phyloP scores from a whole-genome alignment of 1,140 invertebrate species.

The Micrasema longulum region DNA sequence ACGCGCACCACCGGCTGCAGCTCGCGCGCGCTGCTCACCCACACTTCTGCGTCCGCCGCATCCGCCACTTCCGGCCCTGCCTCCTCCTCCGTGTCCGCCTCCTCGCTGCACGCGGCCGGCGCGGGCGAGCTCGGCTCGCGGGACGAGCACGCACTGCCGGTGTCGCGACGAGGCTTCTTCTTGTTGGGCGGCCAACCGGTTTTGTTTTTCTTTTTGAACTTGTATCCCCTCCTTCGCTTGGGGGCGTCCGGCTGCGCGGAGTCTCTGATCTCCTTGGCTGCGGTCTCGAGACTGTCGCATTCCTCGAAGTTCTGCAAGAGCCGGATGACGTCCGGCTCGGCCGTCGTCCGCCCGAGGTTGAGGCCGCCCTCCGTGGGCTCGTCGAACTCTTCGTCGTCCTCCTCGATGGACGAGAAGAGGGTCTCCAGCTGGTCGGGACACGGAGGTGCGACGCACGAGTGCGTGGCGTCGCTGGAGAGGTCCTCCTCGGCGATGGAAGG shows the following conservation, averaged over 20 bases:
- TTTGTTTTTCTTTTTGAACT: slow-evolving; percentile 66
- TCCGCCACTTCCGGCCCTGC: slow-evolving; percentile 33
- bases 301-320: slow-evolving; percentile 46
- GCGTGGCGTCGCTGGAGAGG: slow-evolving; percentile 61
- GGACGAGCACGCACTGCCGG: slow-evolving; percentile 58
- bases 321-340: slow-evolving; percentile 40
- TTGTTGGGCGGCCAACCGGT: slow-evolving; percentile 67
- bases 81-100: slow-evolving; percentile 39
- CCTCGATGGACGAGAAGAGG: slow-evolving; percentile 64
- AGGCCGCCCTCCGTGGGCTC: slow-evolving; percentile 58
- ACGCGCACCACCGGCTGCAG: slow-evolving; percentile 65
- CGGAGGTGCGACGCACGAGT: slow-evolving; percentile 57
- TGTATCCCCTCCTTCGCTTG: slow-evolving; percentile 57
- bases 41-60: slow-evolving; percentile 45
- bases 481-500: slow-evolving; percentile 60
- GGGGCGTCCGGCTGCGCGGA: slow-evolving; percentile 27
- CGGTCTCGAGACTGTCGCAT: slow-evolving; percentile 42
- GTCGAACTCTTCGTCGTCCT: slow-evolving; percentile 63
- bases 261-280: slow-evolving; percentile 60
- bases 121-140: slow-evolving; percentile 55
- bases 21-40: slow-evolving; percentile 53
- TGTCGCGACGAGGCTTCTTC: slow-evolving; percentile 58
- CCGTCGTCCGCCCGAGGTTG: slow-evolving; percentile 30
- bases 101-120: not conserved
- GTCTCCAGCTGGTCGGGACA: slow-evolving; percentile 58